Percentiles rank a stretch among this genome's conserved stretches.
phyloP scores from a whole-genome alignment of 2,113 vertebrate species.

The Tragelaphus scriptus region DNA sequence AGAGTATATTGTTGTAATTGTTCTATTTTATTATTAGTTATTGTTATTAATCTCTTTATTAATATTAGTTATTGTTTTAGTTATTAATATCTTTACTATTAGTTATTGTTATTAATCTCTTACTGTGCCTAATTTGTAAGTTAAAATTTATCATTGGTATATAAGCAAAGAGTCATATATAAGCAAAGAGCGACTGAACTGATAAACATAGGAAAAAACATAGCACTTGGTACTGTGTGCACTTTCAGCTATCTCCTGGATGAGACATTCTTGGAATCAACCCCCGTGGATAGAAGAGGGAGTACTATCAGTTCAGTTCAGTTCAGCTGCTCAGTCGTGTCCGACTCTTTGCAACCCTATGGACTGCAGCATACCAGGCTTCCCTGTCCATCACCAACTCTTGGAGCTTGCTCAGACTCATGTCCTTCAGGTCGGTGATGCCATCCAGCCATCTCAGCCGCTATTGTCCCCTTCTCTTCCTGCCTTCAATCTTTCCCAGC shows the following conservation, averaged over 20 bases:
- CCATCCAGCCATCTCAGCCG: not conserved
- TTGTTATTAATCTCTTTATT: not conserved
- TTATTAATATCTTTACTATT: not conserved
- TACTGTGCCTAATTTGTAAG: not conserved
- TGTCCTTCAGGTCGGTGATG: not conserved
- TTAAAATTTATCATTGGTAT: not conserved
- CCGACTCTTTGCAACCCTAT: accelerated
- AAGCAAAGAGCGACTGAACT: not conserved
- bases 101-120: not conserved
- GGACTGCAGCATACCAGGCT: not conserved
- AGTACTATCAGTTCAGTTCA: not conserved
- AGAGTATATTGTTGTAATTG: not conserved
- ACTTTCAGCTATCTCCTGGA: not conserved
- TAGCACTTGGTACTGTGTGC: not conserved
- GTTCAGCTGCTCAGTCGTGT: not conserved
- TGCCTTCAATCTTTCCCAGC: not conserved
- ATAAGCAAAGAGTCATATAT: not conserved
- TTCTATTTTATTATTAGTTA: not conserved
- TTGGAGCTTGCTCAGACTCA: not conserved
- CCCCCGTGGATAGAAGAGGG: not conserved
- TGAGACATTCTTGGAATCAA: not conserved
- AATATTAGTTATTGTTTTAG: not conserved
- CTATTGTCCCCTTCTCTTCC: not conserved
- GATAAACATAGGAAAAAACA: not conserved
- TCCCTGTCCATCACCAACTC: not conserved